Percentiles rank a stretch among this genome's conserved stretches.
Conservation (phyloP, 2,888 invertebrate genomes). For the Microchrysa polita region DNA sequence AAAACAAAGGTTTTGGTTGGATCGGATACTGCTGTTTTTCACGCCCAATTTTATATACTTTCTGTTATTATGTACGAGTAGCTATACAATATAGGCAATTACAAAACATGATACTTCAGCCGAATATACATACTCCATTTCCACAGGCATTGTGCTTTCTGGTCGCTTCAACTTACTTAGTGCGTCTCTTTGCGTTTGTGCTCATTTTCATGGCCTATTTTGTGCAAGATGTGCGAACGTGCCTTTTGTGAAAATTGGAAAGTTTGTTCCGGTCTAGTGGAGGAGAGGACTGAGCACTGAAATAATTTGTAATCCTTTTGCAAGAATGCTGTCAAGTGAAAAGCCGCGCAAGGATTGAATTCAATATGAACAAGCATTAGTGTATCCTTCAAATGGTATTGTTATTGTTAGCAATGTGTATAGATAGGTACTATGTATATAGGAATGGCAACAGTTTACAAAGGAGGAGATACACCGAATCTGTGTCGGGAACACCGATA, state of each 20-base stretch:
- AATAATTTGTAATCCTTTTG: conserved; percentile 39
- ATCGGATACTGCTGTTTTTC: conserved; percentile 2
- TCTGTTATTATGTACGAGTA: not conserved
- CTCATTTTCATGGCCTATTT: not conserved
- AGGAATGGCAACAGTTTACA: not conserved
- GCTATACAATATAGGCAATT: no score
- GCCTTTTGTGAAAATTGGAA: conserved; percentile 26
- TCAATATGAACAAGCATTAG: not conserved
- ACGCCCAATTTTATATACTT: not conserved
- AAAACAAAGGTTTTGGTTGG: not conserved
- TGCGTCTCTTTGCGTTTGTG: not conserved
- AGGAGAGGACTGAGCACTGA: conserved; percentile 16
- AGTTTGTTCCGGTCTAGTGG: not conserved
- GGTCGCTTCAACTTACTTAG: not conserved
- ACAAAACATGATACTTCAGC: no score
- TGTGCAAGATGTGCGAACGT: conserved; percentile 10
- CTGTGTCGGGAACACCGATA: not conserved
- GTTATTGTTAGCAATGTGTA: no score
- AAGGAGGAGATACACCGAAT: not conserved
- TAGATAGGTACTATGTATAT: not conserved
- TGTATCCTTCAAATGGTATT: no score
- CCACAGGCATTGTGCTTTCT: not conserved
- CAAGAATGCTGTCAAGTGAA: conserved; percentile 18
- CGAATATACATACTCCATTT: not conserved
- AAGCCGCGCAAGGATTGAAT: not conserved